A percentile compares a stretch with the other conserved stretches of the same genome.
These are phyloP conservation scores for Remorina albescens DNA, from an alignment of 2,797 vertebrate species.

Conservation along the genomic window DNA sequence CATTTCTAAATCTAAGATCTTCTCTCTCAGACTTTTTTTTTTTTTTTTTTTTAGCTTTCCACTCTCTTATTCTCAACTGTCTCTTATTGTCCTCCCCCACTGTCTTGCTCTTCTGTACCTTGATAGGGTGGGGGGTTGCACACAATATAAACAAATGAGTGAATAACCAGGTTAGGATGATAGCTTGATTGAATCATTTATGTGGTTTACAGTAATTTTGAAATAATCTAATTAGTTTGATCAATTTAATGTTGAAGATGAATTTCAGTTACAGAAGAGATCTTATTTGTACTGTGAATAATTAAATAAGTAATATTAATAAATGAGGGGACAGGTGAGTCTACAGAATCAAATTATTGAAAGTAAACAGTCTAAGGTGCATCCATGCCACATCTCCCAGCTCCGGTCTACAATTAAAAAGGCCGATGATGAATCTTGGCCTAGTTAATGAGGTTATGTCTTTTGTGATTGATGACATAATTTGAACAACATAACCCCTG, in stretches of 20 bases:
- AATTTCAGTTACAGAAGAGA: constrained; percentile 59
- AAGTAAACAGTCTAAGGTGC: constrained; percentile 48
- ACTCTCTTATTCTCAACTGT: constrained; percentile 34
- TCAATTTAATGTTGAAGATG: constrained; percentile 43
- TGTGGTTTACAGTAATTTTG: constrained; percentile 55
- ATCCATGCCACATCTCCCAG: constrained; percentile 42
- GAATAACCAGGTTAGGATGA: constrained; percentile 57
- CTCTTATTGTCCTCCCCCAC: constrained; percentile 30
- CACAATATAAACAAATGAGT: constrained; percentile 57
- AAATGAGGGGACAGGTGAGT: constrained; percentile 58
- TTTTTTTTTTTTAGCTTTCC: constrained; percentile 6
- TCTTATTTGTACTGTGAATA: constrained; percentile 56
- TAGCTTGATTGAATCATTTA: constrained; percentile 60
- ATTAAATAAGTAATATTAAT: constrained; percentile 50
- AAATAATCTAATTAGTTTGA: constrained; percentile 48
- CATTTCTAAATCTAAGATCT: constrained; percentile 63
- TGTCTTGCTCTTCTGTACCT: constrained; percentile 19
- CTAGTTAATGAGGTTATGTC: constrained; percentile 61
- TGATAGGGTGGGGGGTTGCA: constrained; percentile 40
- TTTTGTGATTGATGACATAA: constrained; percentile 66
- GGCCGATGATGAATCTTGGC: constrained; percentile 56
- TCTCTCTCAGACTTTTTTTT: constrained; percentile 53
- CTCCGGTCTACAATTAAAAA: constrained; percentile 58
- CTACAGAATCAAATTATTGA: constrained; percentile 45
- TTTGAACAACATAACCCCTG: constrained; percentile 49